Evolutionary conservation across 2,113 vertebrate species (phyloP), one percentile per base, ranked within the genome.

Genomic region (Beaufortia kweichowensis): DNA sequence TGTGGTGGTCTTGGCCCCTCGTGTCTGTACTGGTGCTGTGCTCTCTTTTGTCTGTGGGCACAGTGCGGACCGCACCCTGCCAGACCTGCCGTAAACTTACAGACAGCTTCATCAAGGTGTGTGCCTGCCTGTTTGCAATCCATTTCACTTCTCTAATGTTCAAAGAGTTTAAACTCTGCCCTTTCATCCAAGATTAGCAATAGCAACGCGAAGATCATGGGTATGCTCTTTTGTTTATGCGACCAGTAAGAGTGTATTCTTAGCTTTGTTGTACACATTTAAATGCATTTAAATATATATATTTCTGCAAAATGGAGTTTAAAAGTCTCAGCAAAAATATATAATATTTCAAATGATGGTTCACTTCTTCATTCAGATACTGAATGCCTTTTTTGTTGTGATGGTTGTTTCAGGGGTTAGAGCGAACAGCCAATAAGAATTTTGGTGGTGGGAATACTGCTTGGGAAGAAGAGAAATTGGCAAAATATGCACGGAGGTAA

Each of bases 371-470:
- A 46, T 46, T 46, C 43, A 0, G 3, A 5, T 46, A 15, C 4
- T 2, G 43, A 46, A 46, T 46, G 11, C 4, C 43, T 46, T 3
- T 46, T 46, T 46, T 46, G 4, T 17, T 2, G 46, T 14, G 14
- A 1, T 39, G 48, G 57, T 24, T 73, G 50, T 82, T 83, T 61
- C 79, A 99, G 97, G 96, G 97, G 28, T 90, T 98, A 85, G 95
- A 98, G 85, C 91, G 86, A 81, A 98, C 96, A 0, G 92, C 93
- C 62, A 94, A 94, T 81, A 95, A 96, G 84, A 96, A 98, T 79
- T 99, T 99, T 56, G 96, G 96, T 0, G 97, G 96, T 60, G 97
- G 97, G 28, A 99, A 99, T 87, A 98, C 96, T 0, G 97, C 96
- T 19, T 98, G 97, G 97, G 97, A 98, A 83, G 95, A 98, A 80